phyloP scores from a whole-genome alignment of 2,113 vertebrate species.

The Himantopus leucocephalus region DNA sequence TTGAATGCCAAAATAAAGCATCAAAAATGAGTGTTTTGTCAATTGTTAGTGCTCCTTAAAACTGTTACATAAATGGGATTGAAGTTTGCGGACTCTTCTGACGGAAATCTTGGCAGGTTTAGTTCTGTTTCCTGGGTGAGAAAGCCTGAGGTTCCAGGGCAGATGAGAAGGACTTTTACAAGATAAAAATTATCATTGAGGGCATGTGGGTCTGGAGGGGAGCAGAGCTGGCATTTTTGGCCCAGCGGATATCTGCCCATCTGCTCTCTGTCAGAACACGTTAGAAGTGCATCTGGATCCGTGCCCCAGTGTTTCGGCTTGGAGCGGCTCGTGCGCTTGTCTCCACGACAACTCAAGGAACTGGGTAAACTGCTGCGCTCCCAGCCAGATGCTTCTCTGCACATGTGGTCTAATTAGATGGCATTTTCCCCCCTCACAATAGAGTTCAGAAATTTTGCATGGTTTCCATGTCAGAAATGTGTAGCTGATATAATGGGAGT shows the following conservation, averaged over 20 bases:
- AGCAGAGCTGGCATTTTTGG: conserved; percentile 66
- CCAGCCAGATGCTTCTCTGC: conserved; percentile 78
- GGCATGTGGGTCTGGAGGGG: conserved; percentile 53
- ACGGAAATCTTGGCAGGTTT: not conserved
- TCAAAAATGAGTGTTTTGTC: not conserved
- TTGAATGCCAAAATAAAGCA: not conserved
- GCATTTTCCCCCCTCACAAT: not conserved
- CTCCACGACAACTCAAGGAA: conserved; percentile 78
- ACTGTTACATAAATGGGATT: not conserved
- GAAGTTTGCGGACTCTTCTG: not conserved
- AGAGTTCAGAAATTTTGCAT: not conserved
- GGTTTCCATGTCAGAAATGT: not conserved
- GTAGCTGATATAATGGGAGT: not conserved
- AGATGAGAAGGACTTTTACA: conserved; percentile 47
- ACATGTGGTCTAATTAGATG: conserved; percentile 80
- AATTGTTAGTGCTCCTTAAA: not conserved
- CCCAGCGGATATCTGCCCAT: conserved; percentile 73
- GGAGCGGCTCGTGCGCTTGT: conserved; percentile 68
- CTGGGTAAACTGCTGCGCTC: conserved; percentile 61
- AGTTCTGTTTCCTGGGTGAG: not conserved
- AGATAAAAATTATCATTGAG: conserved; percentile 47
- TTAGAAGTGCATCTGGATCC: conserved; percentile 75
- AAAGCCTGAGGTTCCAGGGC: conserved; percentile 41
- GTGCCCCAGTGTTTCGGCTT: conserved; percentile 69
- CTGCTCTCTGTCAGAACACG: conserved; percentile 78